Conservation (phyloP, 1,140 invertebrate genomes). For the Mactra quadrangularis region DNA sequence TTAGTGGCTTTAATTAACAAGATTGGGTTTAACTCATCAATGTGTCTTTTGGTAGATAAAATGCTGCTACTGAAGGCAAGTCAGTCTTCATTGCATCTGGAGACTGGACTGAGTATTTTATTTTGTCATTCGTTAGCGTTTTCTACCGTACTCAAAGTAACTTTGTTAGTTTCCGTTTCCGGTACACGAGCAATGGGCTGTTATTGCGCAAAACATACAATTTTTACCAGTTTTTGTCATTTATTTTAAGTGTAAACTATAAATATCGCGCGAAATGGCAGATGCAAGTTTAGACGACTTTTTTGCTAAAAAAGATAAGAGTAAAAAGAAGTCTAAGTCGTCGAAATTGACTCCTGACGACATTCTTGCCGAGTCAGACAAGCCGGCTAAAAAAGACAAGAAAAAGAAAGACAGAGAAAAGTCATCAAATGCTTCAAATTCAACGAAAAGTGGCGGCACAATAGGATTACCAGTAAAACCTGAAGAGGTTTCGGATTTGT, state of each 20-base stretch:
- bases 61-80: too few species aligned
- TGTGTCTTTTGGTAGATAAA: too few species aligned
- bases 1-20: too few species aligned
- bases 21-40: too few species aligned
- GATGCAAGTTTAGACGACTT: conserved; percentile 80
- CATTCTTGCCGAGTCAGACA: conserved; percentile 64
- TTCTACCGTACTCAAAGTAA: too few species aligned
- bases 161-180: conserved; percentile 64
- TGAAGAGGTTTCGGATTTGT: conserved; percentile 54
- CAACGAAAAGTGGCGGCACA: conserved; percentile 4
- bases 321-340: conserved; percentile 79
- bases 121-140: too few species aligned
- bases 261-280: conserved; percentile 59
- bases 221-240: conserved; percentile 8
- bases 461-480: conserved; percentile 58
- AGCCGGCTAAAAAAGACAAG: conserved; percentile 72
- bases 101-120: too few species aligned
- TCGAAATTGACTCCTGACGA: conserved; percentile 72
- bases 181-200: conserved; percentile 50
- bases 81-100: too few species aligned
- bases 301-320: conserved; percentile 82
- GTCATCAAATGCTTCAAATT: conserved; percentile 37
- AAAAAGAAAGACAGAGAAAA: conserved; percentile 75
- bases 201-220: conserved; percentile 45
- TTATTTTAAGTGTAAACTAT: neutral